Conservation (phyloP, 2,113 vertebrate genomes). For the Parus major region DNA sequence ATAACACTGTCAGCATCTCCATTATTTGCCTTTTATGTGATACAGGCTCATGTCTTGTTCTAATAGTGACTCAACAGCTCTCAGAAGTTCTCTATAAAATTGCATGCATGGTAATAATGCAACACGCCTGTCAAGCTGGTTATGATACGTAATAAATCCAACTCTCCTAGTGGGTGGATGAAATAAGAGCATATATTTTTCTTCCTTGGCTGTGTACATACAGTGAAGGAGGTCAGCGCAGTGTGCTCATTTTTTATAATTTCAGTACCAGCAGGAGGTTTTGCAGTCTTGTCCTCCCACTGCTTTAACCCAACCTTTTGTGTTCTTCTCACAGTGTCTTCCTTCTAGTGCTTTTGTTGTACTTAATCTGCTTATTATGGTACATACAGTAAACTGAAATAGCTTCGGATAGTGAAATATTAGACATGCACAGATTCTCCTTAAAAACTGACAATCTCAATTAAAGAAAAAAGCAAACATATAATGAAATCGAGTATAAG, state of each 20-base stretch:
- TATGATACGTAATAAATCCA: not conserved
- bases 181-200: not conserved
- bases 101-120: not conserved
- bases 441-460: not conserved
- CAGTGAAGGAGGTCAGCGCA: not conserved
- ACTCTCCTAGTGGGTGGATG: not conserved
- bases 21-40: not conserved
- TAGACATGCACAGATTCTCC: not conserved
- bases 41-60: not conserved
- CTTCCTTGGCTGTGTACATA: not conserved
- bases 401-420: not conserved
- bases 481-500: not conserved
- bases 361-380: not conserved
- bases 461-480: not conserved
- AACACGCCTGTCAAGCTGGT: not conserved
- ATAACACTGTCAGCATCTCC: not conserved
- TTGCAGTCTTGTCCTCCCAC: not conserved
- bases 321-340: not conserved
- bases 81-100: conserved; percentile 13
- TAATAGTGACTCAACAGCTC: not conserved
- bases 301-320: not conserved
- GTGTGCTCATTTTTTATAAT: not conserved
- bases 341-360: not conserved
- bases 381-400: not conserved
- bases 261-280: not conserved